Evolutionary conservation across 2,113 vertebrate genomes (phyloP), one percentile per base, ranked within the genome.

Genomic region (Plectropomus leopardus): DNA sequence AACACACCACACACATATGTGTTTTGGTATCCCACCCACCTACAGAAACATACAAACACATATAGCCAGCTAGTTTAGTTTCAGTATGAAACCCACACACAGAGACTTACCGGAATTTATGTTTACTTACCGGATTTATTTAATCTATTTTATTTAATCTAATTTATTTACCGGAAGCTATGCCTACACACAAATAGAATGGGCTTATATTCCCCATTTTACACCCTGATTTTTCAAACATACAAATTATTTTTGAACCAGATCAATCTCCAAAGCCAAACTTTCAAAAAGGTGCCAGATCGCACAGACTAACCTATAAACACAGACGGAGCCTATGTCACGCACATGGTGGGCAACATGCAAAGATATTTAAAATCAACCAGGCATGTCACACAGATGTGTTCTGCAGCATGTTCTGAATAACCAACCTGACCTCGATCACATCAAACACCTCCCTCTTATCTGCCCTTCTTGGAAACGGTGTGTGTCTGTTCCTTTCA

Each of bases 401-500:
- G 64, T 63, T 75, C 58, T 28, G 19, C 59, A 50, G 58, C 17
- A 23, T 67, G 61, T 81, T 59, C 24, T 60, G 44, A 76, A 65
- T 16, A 79, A 14, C 26, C 30, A 51, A 30, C 1, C n/a, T 28
- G 61, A 64, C 58, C 60, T 54, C 1, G 7, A 58, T 67, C 63
- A 66, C 19, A 47, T 69, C 70, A 59, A 45, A 63, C 23, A 36
- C 21, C 53, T 34, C 51, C 4, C 32, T 34, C 17, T 57, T 13
- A 77, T 72, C 82, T 68, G 61, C 7, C 4, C 26, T 64, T 67
- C 50, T 59, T 58, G 53, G 64, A 64, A 79, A 79, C 28, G 4
- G 45, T 5, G 51, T 0, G 1, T 65, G 17, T 54, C 68, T 50
- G 45, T 72, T 59, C 48, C 57, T 30, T 50, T n/a, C 40, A 44